These are phyloP conservation scores for Nannoperca australis DNA, from an alignment of 2,797 vertebrate species.

Conservation along the genomic window DNA sequence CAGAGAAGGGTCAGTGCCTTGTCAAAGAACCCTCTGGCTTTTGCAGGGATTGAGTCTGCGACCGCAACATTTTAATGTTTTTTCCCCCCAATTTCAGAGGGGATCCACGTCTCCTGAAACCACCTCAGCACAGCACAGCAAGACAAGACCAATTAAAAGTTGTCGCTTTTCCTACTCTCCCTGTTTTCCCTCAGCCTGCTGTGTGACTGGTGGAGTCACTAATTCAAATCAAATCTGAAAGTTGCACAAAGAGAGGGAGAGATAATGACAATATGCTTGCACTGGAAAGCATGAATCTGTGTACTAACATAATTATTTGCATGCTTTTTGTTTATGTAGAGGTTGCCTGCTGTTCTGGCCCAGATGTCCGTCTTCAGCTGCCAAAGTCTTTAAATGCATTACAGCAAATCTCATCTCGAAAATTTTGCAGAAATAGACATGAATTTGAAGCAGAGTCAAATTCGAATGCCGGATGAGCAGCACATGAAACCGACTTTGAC, in stretches of 20 bases:
- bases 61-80: constrained; percentile 36
- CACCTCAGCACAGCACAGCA: constrained; percentile 30
- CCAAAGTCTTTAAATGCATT: constrained; percentile 55
- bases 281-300: constrained; percentile 63
- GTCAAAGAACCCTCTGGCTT: constrained; percentile 15
- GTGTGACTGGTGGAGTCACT: constrained; percentile 68
- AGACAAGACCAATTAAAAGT: constrained; percentile 74
- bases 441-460: constrained; percentile 1
- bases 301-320: constrained; percentile 71
- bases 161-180: constrained; percentile 42
- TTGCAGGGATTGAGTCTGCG: neutral
- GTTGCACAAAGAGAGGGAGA: constrained; percentile 53
- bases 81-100: neutral
- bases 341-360: constrained; percentile 71
- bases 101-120: constrained; percentile 24
- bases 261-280: constrained; percentile 78
- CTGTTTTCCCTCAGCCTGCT: constrained; percentile 37
- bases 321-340: constrained; percentile 68
- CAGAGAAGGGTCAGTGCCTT: constrained; percentile 6
- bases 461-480: constrained; percentile 6
- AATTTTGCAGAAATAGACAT: constrained; percentile 28
- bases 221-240: constrained; percentile 72
- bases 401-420: constrained; percentile 19
- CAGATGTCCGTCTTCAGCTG: constrained; percentile 71
- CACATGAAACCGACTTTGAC: neutral